Percentiles rank a stretch among this genome's conserved stretches.
These are phyloP conservation scores for Drosophila antonietae DNA, from an alignment of 2,888 invertebrate species.

Conservation along the genomic window DNA sequence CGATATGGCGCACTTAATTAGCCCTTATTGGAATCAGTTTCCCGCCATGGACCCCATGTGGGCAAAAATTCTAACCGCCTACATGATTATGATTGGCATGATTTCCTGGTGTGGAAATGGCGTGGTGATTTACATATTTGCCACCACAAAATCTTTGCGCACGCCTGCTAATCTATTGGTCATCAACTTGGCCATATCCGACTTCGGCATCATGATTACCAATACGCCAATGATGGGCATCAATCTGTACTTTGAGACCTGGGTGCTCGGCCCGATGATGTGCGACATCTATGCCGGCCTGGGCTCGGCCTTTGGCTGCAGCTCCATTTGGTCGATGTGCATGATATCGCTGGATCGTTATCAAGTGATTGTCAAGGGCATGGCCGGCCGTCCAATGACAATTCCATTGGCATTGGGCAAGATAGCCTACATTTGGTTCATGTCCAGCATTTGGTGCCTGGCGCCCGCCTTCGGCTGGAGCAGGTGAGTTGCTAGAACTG, in stretches of 20 bases:
- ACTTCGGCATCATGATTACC: slow-evolving; percentile 93
- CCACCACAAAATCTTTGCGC: slow-evolving; percentile 86
- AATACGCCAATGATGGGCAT: slow-evolving; percentile 85
- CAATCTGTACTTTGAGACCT: slow-evolving; percentile 84
- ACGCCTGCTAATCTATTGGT: slow-evolving; percentile 96
- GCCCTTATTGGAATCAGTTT: slow-evolving; percentile 94
- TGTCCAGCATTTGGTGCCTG: slow-evolving; percentile 91
- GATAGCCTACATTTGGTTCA: slow-evolving; percentile 92
- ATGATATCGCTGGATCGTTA: slow-evolving; percentile 96
- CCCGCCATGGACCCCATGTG: slow-evolving; percentile 95
- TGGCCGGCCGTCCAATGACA: slow-evolving; percentile 93
- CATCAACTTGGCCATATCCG: slow-evolving; percentile 94
- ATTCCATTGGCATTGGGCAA: slow-evolving; percentile 91
- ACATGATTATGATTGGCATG: slow-evolving; percentile 90
- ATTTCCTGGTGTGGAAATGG: slow-evolving; percentile 84
- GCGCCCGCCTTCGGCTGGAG: slow-evolving; percentile 95
- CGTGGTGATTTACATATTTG: slow-evolving; percentile 84
- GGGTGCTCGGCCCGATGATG: slow-evolving; percentile 87
- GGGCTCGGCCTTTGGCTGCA: slow-evolving; percentile 95
- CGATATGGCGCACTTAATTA: slow-evolving; percentile 89
- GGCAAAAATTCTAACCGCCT: slow-evolving; percentile 92
- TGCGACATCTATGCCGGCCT: slow-evolving; percentile 95
- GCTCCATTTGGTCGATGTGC: slow-evolving; percentile 97
- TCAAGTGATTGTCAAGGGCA: slow-evolving; percentile 96
- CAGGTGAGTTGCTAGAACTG: slow-evolving; percentile 86